Base-by-base conservation (phyloP, 2,113 vertebrate genomes). In the Erythrocercus mccallii region DNA sequence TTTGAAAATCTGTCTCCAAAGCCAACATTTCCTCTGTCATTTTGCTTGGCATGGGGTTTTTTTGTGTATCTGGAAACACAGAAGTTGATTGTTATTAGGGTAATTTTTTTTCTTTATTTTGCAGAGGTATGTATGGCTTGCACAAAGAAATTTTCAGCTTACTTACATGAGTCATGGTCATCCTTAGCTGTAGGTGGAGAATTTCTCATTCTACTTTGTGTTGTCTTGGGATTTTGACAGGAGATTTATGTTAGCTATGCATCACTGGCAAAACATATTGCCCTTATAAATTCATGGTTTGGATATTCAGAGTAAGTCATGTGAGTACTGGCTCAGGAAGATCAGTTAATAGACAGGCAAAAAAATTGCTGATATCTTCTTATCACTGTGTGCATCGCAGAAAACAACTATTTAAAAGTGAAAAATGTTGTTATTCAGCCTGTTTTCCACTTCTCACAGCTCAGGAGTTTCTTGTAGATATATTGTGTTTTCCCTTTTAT, bases 201-300 rank as follows among this genome's bases (percentile, higher is more conserved):
- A 76, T 88, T 78, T 11, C 16, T 66, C 27, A 70, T 93, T 90
- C 57, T 86, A 6, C 54, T 93, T 44, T 42, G n/a, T 96, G 45
- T 88, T 86, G 15, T 27, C 10, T 57, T 97, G 96, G 89, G 96
- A 76, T 95, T 92, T 94, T 97, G 96, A 91, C 86, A 95, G 74
- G 70, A 94, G 57, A 68, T 95, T 81, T 87, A 57, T 61, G 58
- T 97, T 96, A 95, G 18, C 31, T 84, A 2, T 0, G 0, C 9
- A 15, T 77, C 48, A 23, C n/a, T 53, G 37, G 7, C n/a, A 87
- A 33, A 90, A 40, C 16, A 7, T 17, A 81, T 81, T 97, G 92
- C 77, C 81, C 57, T 96, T 97, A 96, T 81, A 95, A 97, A 98
- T 97, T 97, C 73, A 97, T 96, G 97, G 96, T 97, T 74, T 94